Percentiles rank a stretch among this genome's conserved stretches.
phyloP scores from a whole-genome alignment of 2,797 vertebrate species.

The Pseudomugil tenellus region DNA sequence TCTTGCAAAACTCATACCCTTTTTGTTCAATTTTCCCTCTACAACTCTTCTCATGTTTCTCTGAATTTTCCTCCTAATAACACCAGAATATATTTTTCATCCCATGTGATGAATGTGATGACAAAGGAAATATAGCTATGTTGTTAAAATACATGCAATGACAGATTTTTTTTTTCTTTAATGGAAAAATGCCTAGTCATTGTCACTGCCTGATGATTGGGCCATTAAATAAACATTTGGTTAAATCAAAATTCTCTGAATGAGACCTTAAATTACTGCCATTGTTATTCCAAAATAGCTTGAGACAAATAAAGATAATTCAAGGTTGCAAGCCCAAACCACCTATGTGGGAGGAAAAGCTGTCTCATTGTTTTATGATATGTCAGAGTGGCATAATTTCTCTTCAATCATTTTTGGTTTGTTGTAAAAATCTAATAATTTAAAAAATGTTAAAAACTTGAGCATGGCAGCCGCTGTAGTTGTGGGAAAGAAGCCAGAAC shows the following conservation, averaged over 20 bases:
- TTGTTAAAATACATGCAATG: neutral
- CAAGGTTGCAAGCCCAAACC: constrained; percentile 7
- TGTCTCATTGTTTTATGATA: constrained; percentile 31
- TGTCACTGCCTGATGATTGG: neutral
- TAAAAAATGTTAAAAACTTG: constrained; percentile 36
- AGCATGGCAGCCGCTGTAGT: constrained; percentile 5
- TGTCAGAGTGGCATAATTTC: constrained; percentile 18
- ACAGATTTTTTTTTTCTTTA: constrained; percentile 2
- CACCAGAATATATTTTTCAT: constrained; percentile 10
- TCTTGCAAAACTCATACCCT: constrained; percentile 14
- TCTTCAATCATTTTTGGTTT: constrained; percentile 30
- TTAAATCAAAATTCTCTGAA: constrained; percentile 13
- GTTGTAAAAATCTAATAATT: constrained; percentile 20
- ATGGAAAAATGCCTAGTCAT: constrained; percentile 9
- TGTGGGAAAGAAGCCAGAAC: constrained; percentile 56
- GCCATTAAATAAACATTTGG: constrained; percentile 1
- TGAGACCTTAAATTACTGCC: constrained; percentile 4
- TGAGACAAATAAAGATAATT: constrained; percentile 27
- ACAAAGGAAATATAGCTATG: constrained; percentile 8
- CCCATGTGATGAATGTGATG: neutral
- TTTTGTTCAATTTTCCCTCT: constrained; percentile 3
- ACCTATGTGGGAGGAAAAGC: constrained; percentile 3
- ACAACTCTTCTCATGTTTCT: constrained; percentile 13
- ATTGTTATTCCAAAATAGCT: constrained; percentile 15
- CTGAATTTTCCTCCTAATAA: neutral